Evolutionary conservation across 2,113 vertebrate genomes (phyloP).

Genomic region (Centropus unirufus): DNA sequence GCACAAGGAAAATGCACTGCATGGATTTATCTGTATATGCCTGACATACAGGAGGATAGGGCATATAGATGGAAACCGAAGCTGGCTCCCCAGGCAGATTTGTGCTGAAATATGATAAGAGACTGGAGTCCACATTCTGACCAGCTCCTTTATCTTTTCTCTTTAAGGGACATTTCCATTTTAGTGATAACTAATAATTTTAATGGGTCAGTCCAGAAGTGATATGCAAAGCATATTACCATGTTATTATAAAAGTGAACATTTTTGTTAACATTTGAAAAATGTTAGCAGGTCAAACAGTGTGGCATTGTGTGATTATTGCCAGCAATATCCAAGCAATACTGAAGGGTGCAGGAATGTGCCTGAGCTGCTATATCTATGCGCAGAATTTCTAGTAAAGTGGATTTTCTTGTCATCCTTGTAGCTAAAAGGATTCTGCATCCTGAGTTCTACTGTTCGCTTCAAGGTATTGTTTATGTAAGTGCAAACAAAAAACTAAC

Average conservation of each 20-base stretch:
- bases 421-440: neutral
- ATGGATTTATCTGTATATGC: neutral
- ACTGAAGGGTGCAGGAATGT: neutral
- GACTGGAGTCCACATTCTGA: neutral
- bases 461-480: neutral
- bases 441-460: neutral
- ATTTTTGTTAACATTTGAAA: neutral
- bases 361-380: neutral
- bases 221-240: neutral
- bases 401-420: neutral
- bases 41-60: neutral
- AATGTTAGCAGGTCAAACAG: neutral
- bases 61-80: neutral
- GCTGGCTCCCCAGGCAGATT: neutral
- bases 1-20: neutral
- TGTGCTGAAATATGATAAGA: neutral
- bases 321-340: neutral
- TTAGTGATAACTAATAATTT: neutral
- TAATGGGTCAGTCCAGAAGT: neutral
- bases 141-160: neutral
- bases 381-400: neutral
- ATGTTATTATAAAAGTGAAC: neutral
- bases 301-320: neutral
- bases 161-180: neutral
- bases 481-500: neutral